These are phyloP conservation scores for Egretta garzetta DNA, from an alignment of 2,113 vertebrate species.

Conservation along the genomic window DNA sequence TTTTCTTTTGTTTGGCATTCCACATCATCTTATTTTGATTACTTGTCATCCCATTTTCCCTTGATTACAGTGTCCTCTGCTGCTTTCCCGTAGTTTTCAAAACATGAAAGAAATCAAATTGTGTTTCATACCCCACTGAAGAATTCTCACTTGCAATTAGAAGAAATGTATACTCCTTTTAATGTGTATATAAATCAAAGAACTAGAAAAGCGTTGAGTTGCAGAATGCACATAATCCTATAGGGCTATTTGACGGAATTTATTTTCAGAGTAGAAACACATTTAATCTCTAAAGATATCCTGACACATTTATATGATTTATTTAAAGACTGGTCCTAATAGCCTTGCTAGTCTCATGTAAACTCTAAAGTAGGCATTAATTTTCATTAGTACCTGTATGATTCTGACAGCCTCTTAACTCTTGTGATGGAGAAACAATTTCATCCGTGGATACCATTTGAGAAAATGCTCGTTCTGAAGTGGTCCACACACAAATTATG, in stretches of 20 bases:
- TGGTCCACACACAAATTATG: neutral
- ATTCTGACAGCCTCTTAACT: neutral
- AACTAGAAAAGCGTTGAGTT: neutral
- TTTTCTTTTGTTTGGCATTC: neutral
- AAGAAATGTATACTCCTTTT: neutral
- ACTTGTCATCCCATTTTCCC: neutral
- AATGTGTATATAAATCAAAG: neutral
- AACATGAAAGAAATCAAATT: neutral
- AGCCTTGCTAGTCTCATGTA: neutral
- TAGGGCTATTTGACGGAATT: neutral
- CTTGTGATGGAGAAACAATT: neutral
- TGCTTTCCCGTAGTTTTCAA: neutral
- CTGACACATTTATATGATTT: neutral
- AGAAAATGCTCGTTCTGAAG: neutral
- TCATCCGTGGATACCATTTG: rapidly evolving
- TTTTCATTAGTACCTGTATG: neutral
- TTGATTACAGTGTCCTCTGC: neutral
- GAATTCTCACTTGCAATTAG: neutral
- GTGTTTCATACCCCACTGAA: neutral
- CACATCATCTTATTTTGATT: neutral
- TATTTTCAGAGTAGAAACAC: neutral
- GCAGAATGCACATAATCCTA: neutral
- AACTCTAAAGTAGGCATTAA: neutral
- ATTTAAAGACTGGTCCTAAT: neutral
- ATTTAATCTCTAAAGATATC: neutral